These are phyloP conservation scores for Drosophila equinoxialis DNA, from an alignment of 1,140 invertebrate species.

Conservation along the genomic window DNA sequence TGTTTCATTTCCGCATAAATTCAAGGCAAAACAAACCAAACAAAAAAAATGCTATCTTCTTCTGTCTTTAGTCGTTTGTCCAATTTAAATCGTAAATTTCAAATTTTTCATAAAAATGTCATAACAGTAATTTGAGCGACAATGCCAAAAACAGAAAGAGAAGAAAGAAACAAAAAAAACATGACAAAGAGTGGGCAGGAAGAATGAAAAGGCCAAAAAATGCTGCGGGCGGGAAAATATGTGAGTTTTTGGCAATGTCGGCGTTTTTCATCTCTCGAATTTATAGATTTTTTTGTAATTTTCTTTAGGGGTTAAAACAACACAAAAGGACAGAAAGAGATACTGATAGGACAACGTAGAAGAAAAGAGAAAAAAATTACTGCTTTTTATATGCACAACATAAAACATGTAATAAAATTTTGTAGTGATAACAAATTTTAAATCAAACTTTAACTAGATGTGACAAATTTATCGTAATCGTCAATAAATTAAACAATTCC, in stretches of 20 bases:
- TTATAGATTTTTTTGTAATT: constrained; percentile 73
- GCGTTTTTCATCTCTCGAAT: constrained; percentile 77
- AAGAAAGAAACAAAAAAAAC: constrained; percentile 24
- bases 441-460: background rate
- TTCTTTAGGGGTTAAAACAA: constrained; percentile 55
- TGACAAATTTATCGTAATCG: background rate
- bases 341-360: background rate
- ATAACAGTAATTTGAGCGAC: constrained; percentile 77
- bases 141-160: constrained; percentile 39
- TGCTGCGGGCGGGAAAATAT: constrained; percentile 37
- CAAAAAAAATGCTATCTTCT: constrained; percentile 43
- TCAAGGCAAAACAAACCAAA: constrained; percentile 27
- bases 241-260: constrained; percentile 66
- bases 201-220: constrained; percentile 41
- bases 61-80: constrained; percentile 50
- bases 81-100: constrained; percentile 74
- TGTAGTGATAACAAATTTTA: constrained; percentile 35
- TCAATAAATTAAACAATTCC: background rate
- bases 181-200: constrained; percentile 13
- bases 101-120: constrained; percentile 82
- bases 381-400: constrained; percentile 45
- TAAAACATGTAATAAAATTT: constrained; percentile 54
- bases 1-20: constrained; percentile 60
- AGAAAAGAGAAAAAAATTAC: constrained; percentile 5
- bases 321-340: constrained; percentile 4